Evolutionary conservation across 2,888 invertebrate species (phyloP), one percentile per base, ranked within the genome.

Genomic region (Blastobasis adustella): DNA sequence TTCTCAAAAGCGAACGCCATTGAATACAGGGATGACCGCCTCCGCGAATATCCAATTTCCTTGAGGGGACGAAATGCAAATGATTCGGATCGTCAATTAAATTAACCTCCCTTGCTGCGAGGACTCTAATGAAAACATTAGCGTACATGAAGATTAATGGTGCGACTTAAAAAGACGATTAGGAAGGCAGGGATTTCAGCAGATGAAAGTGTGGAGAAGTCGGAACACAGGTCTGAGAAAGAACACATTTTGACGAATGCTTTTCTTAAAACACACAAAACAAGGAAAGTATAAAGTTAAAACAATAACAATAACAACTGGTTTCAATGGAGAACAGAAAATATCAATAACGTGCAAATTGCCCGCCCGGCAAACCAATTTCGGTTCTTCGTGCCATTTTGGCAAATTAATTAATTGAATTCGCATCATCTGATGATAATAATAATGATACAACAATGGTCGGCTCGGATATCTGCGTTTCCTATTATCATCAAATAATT

Each of bases 391-490:
- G 63, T n/a, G 69, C 65, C 66, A 63, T 67, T 72, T 68, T 67
- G 72, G 67, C 71, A 65, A 59, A 54, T 62, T 67, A 68, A 75
- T 76, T 74, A 69, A 75, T 70, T 62, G 63, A 65, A 62, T 65
- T 60, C 48, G 58, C 63, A 63, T 60, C 54, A 57, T 56, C 56
- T 53, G 52, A 54, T 51, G 23, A 23, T 23, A 23, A 23, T 23
- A 23, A 23, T 23, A 23, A 23, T 23, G 23, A 23, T 23, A 3
- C 23, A 23, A 23, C 23, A 23, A 23, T 23, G 23, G 23, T 23
- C 23, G 23, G 23, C 23, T 23, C 23, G 23, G 23, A 23, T 23
- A 23, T 23, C 23, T 23, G 23, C 23, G 23, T 23, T 23, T 23
- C 23, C 23, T 23, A 23, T 23, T 23, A 23, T 23, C 3, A 23